Evolutionary conservation across 2,888 invertebrate species (phyloP).

Genomic region (Pristionchus fissidentatus): DNA sequence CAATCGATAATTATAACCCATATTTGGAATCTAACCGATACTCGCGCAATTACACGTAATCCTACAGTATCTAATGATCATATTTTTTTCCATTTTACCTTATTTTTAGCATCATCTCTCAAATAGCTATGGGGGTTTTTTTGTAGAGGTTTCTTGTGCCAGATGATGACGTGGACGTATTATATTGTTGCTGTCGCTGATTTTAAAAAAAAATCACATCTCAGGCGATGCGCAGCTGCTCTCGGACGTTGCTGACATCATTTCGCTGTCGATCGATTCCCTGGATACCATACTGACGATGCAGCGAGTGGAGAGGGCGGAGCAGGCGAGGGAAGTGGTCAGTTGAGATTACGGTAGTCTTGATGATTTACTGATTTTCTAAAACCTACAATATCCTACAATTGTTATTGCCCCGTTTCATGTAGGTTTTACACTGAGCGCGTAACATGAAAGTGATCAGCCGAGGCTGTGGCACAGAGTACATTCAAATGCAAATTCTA

Average conservation of each 20-base stretch:
- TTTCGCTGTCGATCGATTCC: not conserved
- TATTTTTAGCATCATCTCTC: not conserved
- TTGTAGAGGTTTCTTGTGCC: too few species aligned
- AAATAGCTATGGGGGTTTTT: not conserved
- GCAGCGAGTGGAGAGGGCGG: constrained; percentile 40
- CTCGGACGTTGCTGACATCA: not conserved
- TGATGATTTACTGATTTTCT: too few species aligned
- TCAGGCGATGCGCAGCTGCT: constrained; percentile 5
- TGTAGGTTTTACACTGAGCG: too few species aligned
- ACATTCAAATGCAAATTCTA: too few species aligned
- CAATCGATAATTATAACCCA: not conserved
- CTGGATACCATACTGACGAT: not conserved
- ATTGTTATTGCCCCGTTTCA: not conserved
- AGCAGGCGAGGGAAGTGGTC: constrained; percentile 41
- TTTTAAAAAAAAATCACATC: not conserved
- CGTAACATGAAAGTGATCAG: too few species aligned
- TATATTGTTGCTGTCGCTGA: not conserved
- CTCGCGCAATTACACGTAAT: not conserved
- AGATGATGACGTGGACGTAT: not conserved
- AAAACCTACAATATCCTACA: not conserved
- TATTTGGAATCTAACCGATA: not conserved
- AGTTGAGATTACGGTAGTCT: too few species aligned
- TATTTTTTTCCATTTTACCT: not conserved
- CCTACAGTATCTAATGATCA: too few species aligned
- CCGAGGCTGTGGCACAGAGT: too few species aligned